Evolutionary conservation across 2,113 vertebrate genomes (phyloP).

Genomic region (Pelusios castaneus): DNA sequence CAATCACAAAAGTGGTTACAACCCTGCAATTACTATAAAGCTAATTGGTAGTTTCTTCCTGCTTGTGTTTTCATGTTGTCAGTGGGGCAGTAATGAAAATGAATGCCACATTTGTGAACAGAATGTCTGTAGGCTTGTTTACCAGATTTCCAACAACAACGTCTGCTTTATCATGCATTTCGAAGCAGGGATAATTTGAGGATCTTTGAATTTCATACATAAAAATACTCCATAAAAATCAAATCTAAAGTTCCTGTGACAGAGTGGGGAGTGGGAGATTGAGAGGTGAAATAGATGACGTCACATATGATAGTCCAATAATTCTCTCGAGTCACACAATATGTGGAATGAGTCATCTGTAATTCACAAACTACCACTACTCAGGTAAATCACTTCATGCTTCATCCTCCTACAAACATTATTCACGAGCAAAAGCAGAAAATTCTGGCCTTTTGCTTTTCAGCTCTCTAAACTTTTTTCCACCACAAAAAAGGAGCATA

Average conservation of each 20-base stretch:
- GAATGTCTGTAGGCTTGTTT: constrained; percentile 78
- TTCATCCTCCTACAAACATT: constrained; percentile 30
- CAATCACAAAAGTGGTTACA: constrained; percentile 24
- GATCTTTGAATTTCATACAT: constrained; percentile 61
- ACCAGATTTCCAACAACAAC: constrained; percentile 74
- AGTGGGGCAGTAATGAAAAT: constrained; percentile 72
- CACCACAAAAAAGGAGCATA: background rate
- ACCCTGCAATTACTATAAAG: constrained; percentile 48
- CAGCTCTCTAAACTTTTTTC: background rate
- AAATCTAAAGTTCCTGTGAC: constrained; percentile 36
- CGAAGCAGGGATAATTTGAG: constrained; percentile 74
- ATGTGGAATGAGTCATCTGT: constrained; percentile 27
- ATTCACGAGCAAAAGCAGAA: constrained; percentile 38
- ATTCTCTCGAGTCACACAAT: constrained; percentile 50
- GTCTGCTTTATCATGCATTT: constrained; percentile 74
- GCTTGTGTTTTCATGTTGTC: constrained; percentile 70
- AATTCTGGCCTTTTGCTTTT: background rate
- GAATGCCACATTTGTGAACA: constrained; percentile 74
- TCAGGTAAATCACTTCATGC: constrained; percentile 5
- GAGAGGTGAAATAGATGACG: constrained; percentile 36
- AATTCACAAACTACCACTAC: background rate
- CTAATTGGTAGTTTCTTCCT: constrained; percentile 66
- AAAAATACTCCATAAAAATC: constrained; percentile 60
- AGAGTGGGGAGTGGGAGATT: constrained; percentile 46
- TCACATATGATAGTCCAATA: background rate